Evolutionary conservation across 2,888 invertebrate species (phyloP).

Genomic region (Cheilosia pagana): DNA sequence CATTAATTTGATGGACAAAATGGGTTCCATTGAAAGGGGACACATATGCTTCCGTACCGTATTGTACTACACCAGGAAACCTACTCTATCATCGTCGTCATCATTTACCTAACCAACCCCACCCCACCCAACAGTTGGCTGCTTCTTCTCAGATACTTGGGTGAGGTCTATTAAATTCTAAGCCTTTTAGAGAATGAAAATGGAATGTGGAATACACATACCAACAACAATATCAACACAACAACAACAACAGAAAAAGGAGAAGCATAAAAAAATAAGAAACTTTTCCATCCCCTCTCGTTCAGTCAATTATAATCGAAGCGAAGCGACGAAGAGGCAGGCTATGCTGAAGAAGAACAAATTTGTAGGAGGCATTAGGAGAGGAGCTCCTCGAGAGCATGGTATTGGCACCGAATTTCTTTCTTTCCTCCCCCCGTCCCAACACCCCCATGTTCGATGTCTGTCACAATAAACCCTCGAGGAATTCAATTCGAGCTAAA

Average conservation of each 20-base stretch:
- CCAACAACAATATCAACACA: slow-evolving; percentile 16
- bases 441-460: background rate
- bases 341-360: slow-evolving; percentile 5
- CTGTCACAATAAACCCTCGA: slow-evolving; percentile 35
- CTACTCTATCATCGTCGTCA: slow-evolving; percentile 32
- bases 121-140: background rate
- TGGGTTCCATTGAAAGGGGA: slow-evolving; percentile 44
- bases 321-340: slow-evolving; percentile 12
- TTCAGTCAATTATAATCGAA: slow-evolving; percentile 56
- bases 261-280: slow-evolving; percentile 15
- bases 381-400: background rate
- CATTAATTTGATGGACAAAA: slow-evolving; percentile 69
- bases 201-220: slow-evolving; percentile 4
- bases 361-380: slow-evolving; percentile 6
- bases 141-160: background rate
- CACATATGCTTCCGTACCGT: slow-evolving; percentile 33
- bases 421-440: slow-evolving; percentile 4
- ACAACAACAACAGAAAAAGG: slow-evolving; percentile 3
- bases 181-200: slow-evolving; percentile 62
- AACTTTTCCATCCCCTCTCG: slow-evolving; percentile 47
- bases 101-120: slow-evolving; percentile 1
- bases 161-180: slow-evolving; percentile 51
- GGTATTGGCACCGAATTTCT: slow-evolving; percentile 9
- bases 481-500: slow-evolving; percentile 54
- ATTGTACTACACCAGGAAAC: background rate